Conservation (phyloP, 2,113 vertebrate species). For the Trichomycterus rosablanca region DNA sequence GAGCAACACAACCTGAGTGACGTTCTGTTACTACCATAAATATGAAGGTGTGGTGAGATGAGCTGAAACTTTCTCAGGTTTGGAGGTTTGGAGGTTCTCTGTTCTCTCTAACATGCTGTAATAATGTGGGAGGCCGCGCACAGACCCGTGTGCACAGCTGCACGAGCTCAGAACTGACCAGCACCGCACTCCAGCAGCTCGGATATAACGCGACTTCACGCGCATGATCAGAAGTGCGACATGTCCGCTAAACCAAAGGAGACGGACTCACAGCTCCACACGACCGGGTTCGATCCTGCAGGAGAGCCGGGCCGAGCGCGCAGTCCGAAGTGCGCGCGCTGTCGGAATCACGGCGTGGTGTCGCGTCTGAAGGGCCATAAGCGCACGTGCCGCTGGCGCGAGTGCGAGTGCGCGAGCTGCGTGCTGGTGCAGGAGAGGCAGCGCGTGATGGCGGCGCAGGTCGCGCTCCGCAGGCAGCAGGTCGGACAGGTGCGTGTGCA, state of each 20-base stretch:
- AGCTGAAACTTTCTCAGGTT: constrained; percentile 34
- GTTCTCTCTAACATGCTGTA: too few relatives aligned
- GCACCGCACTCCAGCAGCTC: too few relatives aligned
- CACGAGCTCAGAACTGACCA: too few relatives aligned
- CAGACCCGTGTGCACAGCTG: too few relatives aligned
- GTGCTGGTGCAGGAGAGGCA: constrained; percentile 74
- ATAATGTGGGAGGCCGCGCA: too few relatives aligned
- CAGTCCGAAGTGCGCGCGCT: constrained; percentile 76
- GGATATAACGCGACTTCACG: too few relatives aligned
- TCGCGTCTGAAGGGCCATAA: constrained; percentile 76
- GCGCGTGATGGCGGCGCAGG: constrained; percentile 76
- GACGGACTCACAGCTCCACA: constrained; percentile 51
- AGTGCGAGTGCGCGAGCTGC: constrained; percentile 73
- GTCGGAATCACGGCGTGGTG: constrained; percentile 75
- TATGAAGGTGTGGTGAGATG: constrained; percentile 25
- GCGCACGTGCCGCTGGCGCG: constrained; percentile 74
- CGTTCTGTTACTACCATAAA: constrained; percentile 24
- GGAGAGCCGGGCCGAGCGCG: constrained; percentile 61
- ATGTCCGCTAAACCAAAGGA: constrained; percentile 62
- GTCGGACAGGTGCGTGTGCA: constrained; percentile 62
- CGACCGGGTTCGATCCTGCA: constrained; percentile 29
- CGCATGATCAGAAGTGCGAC: constrained; percentile 39
- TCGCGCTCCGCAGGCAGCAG: constrained; percentile 74
- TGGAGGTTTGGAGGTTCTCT: too few relatives aligned
- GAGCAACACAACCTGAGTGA: constrained; percentile 27